A percentile compares a stretch with the other conserved stretches of the same genome.
Conservation (phyloP, 2,888 invertebrate genomes). For the Caenorhabditis zanzibari region DNA sequence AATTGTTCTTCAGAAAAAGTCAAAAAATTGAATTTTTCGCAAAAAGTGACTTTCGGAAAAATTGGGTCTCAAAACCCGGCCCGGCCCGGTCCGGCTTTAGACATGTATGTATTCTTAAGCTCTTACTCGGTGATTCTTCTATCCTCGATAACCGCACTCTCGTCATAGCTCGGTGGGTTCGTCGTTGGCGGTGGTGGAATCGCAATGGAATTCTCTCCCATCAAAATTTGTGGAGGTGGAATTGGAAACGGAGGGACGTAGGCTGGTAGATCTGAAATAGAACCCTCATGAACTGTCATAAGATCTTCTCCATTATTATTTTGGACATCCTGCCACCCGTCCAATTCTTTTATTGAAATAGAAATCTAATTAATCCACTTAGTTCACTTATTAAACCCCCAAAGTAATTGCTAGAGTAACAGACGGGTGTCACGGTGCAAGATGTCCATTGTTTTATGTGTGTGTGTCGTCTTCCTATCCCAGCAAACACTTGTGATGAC, state of each 20-base stretch:
- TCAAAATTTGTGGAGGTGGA: conserved; percentile 48
- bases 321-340: not conserved
- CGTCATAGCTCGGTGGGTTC: conserved; percentile 52
- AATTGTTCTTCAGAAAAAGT: no score
- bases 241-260: conserved; percentile 49
- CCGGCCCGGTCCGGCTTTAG: no score
- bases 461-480: conserved; percentile 14
- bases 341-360: conserved; percentile 10
- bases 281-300: conserved; percentile 12
- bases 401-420: conserved; percentile 60
- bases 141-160: conserved; percentile 61
- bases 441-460: conserved; percentile 66
- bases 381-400: conserved; percentile 57
- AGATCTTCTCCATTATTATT: conserved; percentile 11
- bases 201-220: not conserved
- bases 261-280: conserved; percentile 37
- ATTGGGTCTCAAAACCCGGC: no score
- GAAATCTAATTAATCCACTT: conserved; percentile 66
- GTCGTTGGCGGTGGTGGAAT: conserved; percentile 17
- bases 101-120: no score
- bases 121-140: conserved; percentile 49
- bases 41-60: no score
- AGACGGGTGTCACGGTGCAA: conserved; percentile 67
- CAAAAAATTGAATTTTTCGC: no score
- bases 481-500: conserved; percentile 55